phyloP scores from a whole-genome alignment of 2,113 vertebrate species.

The Candoia aspera region DNA sequence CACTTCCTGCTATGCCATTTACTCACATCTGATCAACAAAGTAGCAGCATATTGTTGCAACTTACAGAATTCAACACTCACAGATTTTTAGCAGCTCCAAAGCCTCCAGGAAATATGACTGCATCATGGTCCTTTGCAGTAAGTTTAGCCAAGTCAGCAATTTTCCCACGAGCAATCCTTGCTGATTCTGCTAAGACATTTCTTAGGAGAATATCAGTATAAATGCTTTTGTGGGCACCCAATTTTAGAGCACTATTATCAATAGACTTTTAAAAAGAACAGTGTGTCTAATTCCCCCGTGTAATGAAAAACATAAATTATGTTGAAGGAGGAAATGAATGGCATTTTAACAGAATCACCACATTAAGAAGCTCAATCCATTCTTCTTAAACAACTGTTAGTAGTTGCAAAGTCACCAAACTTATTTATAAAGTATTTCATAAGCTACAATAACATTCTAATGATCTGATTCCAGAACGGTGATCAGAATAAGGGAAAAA shows the following conservation, averaged over 20 bases:
- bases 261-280: neutral
- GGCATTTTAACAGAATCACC: neutral
- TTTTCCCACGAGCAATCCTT: slow-evolving; percentile 90
- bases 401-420: slow-evolving; percentile 13
- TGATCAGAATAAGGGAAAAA: neutral
- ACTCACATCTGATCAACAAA: neutral
- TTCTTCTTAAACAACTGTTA: neutral
- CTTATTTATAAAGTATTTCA: neutral
- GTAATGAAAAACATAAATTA: neutral
- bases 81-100: slow-evolving; percentile 94
- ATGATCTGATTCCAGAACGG: neutral
- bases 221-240: neutral
- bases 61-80: slow-evolving; percentile 59
- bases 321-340: neutral
- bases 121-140: slow-evolving; percentile 81
- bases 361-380: neutral
- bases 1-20: neutral
- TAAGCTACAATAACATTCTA: neutral
- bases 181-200: slow-evolving; percentile 92
- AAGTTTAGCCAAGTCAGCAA: slow-evolving; percentile 80
- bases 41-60: neutral
- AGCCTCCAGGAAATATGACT: slow-evolving; percentile 91
- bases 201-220: slow-evolving; percentile 65
- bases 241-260: neutral
- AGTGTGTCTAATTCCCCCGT: neutral